phyloP scores from a whole-genome alignment of 2,113 vertebrate species.

The Hystrix brachyura region DNA sequence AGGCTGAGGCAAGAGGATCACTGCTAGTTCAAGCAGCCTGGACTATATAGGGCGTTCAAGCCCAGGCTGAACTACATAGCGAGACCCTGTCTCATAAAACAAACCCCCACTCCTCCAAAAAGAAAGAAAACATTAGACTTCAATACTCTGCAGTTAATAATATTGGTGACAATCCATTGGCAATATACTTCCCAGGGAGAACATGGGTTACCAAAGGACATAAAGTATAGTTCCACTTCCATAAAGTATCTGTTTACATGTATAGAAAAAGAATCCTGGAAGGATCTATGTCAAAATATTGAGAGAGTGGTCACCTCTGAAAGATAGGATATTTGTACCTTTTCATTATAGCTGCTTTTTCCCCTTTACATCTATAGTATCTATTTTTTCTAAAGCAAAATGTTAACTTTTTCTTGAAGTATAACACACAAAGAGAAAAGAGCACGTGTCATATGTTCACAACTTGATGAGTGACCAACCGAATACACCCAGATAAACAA shows the following conservation, averaged over 20 bases:
- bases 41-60: too few relatives aligned
- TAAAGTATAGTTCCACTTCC: not conserved
- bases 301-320: not conserved
- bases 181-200: not conserved
- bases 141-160: not conserved
- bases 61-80: too few relatives aligned
- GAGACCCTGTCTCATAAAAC: too few relatives aligned
- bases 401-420: not conserved
- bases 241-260: not conserved
- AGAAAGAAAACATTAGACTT: too few relatives aligned
- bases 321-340: not conserved
- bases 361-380: not conserved
- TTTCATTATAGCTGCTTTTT: not conserved
- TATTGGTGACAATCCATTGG: not conserved
- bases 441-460: not conserved
- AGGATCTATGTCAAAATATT: not conserved
- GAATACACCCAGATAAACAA: not conserved
- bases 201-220: not conserved
- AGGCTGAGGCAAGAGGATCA: too few relatives aligned
- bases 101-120: too few relatives aligned
- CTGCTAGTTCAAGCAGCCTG: too few relatives aligned
- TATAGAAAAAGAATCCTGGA: conserved; percentile 28
- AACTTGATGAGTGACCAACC: not conserved
- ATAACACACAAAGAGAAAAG: not conserved
- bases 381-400: conserved; percentile 29